These are phyloP conservation scores for Fragum sueziense DNA, from an alignment of 2,888 invertebrate genomes.

Conservation along the genomic window DNA sequence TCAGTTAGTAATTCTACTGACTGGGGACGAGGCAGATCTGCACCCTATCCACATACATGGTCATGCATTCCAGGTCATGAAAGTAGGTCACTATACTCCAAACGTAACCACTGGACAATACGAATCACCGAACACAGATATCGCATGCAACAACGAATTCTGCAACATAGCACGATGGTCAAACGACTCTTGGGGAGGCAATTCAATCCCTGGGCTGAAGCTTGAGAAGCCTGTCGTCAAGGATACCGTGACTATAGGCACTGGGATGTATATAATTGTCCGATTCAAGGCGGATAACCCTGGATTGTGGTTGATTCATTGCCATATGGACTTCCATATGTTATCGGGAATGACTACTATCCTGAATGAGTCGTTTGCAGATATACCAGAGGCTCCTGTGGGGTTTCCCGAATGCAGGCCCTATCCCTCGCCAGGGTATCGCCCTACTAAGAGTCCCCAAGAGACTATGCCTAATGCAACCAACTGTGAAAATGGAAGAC, in stretches of 20 bases:
- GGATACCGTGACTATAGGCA: not conserved
- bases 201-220: too few species aligned
- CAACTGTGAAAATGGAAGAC: too few species aligned
- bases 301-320: conserved; percentile 5
- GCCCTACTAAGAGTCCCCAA: too few species aligned
- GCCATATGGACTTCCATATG: conserved; percentile 4
- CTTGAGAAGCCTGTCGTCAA: too few species aligned
- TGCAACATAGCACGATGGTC: not conserved
- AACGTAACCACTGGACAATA: not conserved
- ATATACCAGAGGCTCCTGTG: not conserved
- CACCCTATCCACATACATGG: not conserved
- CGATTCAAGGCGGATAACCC: conserved; percentile 3
- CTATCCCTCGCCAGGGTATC: too few species aligned
- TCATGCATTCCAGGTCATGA: not conserved
- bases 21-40: not conserved
- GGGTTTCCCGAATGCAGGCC: not conserved
- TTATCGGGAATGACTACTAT: not conserved
- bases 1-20: not conserved
- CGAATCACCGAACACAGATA: not conserved
- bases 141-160: not conserved
- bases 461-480: too few species aligned
- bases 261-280: not conserved
- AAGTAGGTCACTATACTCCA: not conserved
- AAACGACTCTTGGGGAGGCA: not conserved
- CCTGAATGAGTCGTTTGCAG: not conserved